A percentile compares a stretch with the other conserved stretches of the same genome.
Evolutionary conservation across 2,888 invertebrate genomes (phyloP).

Genomic region (Steinernema scapterisci): DNA sequence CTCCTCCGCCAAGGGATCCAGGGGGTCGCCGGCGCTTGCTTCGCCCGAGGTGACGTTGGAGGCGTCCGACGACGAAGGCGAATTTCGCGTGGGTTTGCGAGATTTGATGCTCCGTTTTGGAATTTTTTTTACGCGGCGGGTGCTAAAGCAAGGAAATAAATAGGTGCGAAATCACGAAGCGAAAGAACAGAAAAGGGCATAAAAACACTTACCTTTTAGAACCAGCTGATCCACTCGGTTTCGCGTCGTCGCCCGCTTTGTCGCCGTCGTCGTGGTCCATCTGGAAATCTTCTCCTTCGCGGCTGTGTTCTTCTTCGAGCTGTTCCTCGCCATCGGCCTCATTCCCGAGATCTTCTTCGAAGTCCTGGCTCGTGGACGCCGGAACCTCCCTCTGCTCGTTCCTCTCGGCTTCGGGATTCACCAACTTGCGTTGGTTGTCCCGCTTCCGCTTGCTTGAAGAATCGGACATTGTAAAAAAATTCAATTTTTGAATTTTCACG

Average conservation of each 20-base stretch:
- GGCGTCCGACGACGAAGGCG: too few species aligned
- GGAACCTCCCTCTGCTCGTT: constrained; percentile 6
- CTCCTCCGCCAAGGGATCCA: too few species aligned
- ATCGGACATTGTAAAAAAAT: neutral
- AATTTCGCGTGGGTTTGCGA: too few species aligned
- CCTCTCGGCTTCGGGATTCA: neutral
- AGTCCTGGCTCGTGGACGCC: neutral
- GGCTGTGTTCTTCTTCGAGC: neutral
- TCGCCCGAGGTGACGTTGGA: too few species aligned
- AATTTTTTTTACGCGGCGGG: too few species aligned
- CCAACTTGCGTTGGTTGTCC: neutral
- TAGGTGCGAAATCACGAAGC: too few species aligned
- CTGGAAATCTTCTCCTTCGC: too few species aligned
- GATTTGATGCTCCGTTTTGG: too few species aligned
- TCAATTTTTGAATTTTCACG: neutral
- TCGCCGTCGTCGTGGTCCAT: neutral
- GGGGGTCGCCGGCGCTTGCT: too few species aligned
- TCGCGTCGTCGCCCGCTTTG: neutral
- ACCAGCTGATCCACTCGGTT: neutral
- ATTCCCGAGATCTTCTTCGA: neutral
- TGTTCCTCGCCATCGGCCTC: neutral
- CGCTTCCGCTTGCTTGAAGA: neutral
- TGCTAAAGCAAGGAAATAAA: too few species aligned
- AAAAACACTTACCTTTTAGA: neutral
- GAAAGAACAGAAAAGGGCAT: too few species aligned